Percentiles rank a stretch among this genome's conserved stretches.
phyloP scores from a whole-genome alignment of 2,797 vertebrate species.

The Halcyon chelicuti region DNA sequence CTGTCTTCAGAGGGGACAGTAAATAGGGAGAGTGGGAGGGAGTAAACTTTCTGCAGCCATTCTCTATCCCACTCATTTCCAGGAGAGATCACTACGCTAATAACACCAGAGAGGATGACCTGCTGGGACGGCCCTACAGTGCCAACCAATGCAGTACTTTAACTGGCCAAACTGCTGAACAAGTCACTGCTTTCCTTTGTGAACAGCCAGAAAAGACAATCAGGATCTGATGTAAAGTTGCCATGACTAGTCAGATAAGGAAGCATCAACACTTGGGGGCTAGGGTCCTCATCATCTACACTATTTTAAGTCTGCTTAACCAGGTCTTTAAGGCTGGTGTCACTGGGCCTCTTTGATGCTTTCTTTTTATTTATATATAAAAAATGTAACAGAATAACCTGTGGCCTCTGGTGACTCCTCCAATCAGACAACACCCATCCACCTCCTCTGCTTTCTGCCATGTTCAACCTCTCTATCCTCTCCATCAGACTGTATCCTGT shows the following conservation, averaged over 20 bases:
- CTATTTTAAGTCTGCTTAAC: neutral
- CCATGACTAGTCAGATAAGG: neutral
- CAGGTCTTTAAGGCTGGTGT: neutral
- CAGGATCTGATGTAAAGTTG: neutral
- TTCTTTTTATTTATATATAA: slow-evolving; percentile 25
- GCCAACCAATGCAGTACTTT: neutral
- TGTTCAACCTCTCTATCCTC: neutral
- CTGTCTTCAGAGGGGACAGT: neutral
- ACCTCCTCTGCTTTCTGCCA: slow-evolving; percentile 22
- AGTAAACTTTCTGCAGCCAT: neutral
- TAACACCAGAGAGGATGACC: neutral
- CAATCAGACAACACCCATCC: neutral
- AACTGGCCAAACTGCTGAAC: neutral
- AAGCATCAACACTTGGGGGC: neutral
- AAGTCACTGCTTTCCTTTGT: neutral
- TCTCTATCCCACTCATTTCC: neutral
- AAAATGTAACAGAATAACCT: neutral
- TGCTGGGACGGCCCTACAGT: neutral
- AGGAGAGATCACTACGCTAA: neutral
- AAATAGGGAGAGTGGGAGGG: neutral
- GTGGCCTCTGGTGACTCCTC: neutral
- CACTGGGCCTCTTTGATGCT: neutral
- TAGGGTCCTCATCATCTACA: neutral
- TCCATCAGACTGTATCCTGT: slow-evolving; percentile 19
- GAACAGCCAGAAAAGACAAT: slow-evolving; percentile 40